Percentiles rank a stretch among this genome's conserved stretches.
Evolutionary conservation across 2,888 invertebrate species (phyloP).

Genomic region (Idaea dimidiata): DNA sequence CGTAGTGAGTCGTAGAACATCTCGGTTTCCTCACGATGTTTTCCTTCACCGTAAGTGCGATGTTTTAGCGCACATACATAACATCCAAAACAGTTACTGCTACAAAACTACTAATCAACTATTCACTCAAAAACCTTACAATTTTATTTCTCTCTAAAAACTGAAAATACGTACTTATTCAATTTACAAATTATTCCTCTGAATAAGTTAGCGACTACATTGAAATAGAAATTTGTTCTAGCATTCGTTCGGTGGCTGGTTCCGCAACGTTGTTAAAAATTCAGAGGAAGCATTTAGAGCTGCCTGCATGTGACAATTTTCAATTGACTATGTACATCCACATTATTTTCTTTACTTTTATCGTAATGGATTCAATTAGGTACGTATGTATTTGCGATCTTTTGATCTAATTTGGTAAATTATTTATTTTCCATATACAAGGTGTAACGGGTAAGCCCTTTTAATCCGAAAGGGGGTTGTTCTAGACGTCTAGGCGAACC

Average conservation of each 20-base stretch:
- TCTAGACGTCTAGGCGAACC: too few relatives aligned
- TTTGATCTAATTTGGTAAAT: not conserved
- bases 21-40: too few relatives aligned
- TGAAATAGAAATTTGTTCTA: not conserved
- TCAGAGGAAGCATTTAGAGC: not conserved
- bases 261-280: not conserved
- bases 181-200: not conserved
- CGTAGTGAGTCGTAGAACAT: too few relatives aligned
- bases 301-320: not conserved
- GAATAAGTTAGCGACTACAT: slow-evolving; percentile 1
- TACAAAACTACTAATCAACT: not conserved
- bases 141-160: not conserved
- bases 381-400: too few relatives aligned
- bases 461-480: too few relatives aligned
- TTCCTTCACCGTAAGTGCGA: too few relatives aligned
- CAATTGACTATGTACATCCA: not conserved
- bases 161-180: not conserved
- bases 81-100: too few relatives aligned
- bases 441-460: too few relatives aligned
- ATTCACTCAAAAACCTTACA: not conserved
- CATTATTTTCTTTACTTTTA: not conserved
- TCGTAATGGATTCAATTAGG: too few relatives aligned
- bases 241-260: not conserved
- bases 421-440: too few relatives aligned
- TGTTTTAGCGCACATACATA: too few relatives aligned